These are phyloP conservation scores for Phylloscopus whistleri DNA, from an alignment of 2,113 vertebrate genomes.

Conservation along the genomic window DNA sequence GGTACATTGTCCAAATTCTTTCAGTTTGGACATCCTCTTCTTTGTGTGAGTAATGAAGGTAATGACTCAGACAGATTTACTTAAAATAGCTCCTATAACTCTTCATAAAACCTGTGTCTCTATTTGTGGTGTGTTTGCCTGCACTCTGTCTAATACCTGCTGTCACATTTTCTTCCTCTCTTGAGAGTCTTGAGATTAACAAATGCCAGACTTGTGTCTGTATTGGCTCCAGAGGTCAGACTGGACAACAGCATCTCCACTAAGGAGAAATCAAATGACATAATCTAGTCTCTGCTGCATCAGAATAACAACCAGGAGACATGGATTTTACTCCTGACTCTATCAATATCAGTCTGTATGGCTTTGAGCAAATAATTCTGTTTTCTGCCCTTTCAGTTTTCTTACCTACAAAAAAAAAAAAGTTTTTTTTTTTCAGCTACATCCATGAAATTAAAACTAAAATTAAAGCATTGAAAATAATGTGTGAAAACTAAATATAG, in stretches of 20 bases:
- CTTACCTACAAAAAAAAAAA: background rate
- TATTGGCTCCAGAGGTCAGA: background rate
- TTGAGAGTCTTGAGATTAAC: background rate
- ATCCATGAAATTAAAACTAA: background rate
- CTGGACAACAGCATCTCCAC: background rate
- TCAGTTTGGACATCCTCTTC: background rate
- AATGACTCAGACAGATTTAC: background rate
- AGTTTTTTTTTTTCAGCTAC: background rate
- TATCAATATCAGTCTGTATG: background rate
- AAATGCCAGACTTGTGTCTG: background rate
- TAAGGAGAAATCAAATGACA: background rate
- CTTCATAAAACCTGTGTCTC: background rate
- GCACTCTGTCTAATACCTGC: background rate
- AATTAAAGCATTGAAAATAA: background rate
- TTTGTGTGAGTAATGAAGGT: background rate
- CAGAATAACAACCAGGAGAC: background rate
- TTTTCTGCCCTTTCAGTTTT: background rate
- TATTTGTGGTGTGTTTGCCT: background rate
- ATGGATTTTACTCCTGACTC: background rate
- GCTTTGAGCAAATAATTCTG: background rate
- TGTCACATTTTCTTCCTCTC: background rate
- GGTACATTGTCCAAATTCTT: background rate
- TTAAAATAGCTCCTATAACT: background rate
- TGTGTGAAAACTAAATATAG: background rate
- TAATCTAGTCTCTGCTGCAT: background rate